A percentile compares a stretch with the other conserved stretches of the same genome.
phyloP scores from a whole-genome alignment of 2,888 invertebrate genomes.

The Acrobasis repandana region DNA sequence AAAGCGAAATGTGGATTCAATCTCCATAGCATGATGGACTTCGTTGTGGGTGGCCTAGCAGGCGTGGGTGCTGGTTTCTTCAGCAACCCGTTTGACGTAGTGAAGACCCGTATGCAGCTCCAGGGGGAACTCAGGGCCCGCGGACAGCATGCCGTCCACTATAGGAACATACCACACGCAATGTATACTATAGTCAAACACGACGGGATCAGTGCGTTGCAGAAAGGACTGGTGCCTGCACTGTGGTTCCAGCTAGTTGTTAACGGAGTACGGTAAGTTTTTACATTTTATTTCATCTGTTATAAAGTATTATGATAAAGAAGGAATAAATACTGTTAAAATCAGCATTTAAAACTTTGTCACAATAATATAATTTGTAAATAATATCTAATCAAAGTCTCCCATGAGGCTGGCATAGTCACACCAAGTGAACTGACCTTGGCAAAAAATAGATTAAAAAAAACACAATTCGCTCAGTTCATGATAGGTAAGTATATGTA shows the following conservation, averaged over 20 bases:
- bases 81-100: constrained; percentile 94
- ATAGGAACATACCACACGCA: constrained; percentile 91
- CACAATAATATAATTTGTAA: no score
- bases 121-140: constrained; percentile 90
- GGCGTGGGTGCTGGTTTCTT: constrained; percentile 91
- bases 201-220: constrained; percentile 89
- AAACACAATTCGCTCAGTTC: no score
- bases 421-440: no score
- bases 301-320: no score
- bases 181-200: constrained; percentile 87
- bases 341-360: no score
- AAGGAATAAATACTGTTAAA: no score
- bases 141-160: constrained; percentile 84
- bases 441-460: no score
- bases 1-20: constrained; percentile 22
- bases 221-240: constrained; percentile 91
- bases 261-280: constrained; percentile 81
- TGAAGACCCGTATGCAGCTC: constrained; percentile 94
- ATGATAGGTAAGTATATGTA: no score
- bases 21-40: constrained; percentile 83
- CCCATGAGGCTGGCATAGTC: no score
- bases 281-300: background rate
- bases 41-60: constrained; percentile 88
- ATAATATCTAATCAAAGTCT: no score
- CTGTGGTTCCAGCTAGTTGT: constrained; percentile 90